phyloP scores from a whole-genome alignment of 2,888 invertebrate genomes.

The Oligia strigilis region DNA sequence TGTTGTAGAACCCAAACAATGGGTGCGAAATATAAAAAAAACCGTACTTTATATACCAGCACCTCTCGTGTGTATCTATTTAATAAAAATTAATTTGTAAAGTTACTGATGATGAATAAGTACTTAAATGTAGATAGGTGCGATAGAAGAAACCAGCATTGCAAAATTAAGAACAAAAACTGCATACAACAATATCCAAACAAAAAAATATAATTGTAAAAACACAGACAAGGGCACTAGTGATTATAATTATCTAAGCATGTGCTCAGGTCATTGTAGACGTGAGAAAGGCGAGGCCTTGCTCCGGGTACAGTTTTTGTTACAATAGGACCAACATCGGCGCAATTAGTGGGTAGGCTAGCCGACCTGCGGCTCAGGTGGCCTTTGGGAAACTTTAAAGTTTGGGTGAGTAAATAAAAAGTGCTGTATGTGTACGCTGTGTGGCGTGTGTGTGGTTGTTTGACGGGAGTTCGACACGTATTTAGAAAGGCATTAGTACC shows the following conservation, averaged over 20 bases:
- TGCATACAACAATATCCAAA: constrained; percentile 34
- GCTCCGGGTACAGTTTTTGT: constrained; percentile 56
- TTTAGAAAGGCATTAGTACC: background rate
- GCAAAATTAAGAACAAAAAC: constrained; percentile 9
- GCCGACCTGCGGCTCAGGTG: constrained; percentile 15
- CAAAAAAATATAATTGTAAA: constrained; percentile 45
- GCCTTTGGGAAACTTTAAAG: constrained; percentile 22
- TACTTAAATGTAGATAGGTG: background rate
- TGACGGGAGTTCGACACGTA: background rate
- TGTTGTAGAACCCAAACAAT: constrained; percentile 30
- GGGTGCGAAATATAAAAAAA: constrained; percentile 3
- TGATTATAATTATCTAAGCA: constrained; percentile 64
- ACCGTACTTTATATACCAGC: background rate
- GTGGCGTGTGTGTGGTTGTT: background rate
- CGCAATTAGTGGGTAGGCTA: constrained; percentile 43
- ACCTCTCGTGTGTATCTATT: background rate
- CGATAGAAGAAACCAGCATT: background rate
- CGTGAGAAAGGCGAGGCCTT: constrained; percentile 68
- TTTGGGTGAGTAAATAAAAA: constrained; percentile 18
- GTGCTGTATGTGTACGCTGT: background rate
- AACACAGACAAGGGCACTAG: constrained; percentile 54
- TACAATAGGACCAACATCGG: constrained; percentile 53
- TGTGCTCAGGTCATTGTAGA: constrained; percentile 53
- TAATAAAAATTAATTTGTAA: background rate
- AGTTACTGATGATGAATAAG: background rate